Evolutionary conservation across 2,888 invertebrate genomes (phyloP).

Genomic region (Athalia cordata): DNA sequence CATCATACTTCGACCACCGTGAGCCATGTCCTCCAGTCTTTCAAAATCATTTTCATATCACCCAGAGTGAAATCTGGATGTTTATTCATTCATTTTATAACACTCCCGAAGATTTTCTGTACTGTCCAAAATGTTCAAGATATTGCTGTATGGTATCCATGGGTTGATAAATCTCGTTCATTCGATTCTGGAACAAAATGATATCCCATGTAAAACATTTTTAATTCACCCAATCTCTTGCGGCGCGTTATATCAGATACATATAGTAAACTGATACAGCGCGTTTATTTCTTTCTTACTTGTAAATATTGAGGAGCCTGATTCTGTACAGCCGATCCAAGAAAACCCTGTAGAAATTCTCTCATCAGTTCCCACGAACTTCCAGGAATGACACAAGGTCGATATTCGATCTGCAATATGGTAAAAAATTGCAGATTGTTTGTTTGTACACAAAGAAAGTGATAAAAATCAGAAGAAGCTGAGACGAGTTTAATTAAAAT

Average conservation of each 20-base stretch:
- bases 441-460: background rate
- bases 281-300: slow-evolving; percentile 59
- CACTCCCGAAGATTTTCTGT: slow-evolving; percentile 85
- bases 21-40: no score
- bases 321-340: slow-evolving; percentile 85
- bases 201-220: background rate
- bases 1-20: no score
- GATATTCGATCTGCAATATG: slow-evolving; percentile 85
- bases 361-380: slow-evolving; percentile 94
- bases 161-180: slow-evolving; percentile 91
- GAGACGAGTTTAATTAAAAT: background rate
- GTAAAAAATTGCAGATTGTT: background rate
- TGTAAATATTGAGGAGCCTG: slow-evolving; percentile 84
- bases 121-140: slow-evolving; percentile 93
- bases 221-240: background rate
- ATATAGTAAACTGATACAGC: slow-evolving; percentile 1
- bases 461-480: background rate
- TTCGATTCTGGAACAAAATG: slow-evolving; percentile 76
- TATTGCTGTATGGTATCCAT: slow-evolving; percentile 96
- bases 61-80: no score
- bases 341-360: slow-evolving; percentile 93
- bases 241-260: slow-evolving; percentile 10
- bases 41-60: no score
- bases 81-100: slow-evolving; percentile 53
- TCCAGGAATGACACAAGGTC: slow-evolving; percentile 90